Evolutionary conservation across 1,140 invertebrate genomes (phyloP).

Genomic region (Magallana ariakensis): DNA sequence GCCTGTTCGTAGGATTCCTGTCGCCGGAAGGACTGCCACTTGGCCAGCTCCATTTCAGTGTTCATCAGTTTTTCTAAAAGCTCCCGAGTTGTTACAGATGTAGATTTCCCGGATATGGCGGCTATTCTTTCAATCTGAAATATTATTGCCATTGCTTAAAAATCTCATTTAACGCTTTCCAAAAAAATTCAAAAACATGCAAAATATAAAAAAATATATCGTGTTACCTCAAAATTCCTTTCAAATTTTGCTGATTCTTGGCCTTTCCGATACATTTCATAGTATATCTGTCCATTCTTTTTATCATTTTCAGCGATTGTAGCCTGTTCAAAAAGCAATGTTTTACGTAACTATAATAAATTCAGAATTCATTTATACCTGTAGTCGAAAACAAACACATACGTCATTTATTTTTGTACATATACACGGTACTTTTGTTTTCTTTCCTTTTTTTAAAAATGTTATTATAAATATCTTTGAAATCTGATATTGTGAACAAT

Average conservation of each 20-base stretch:
- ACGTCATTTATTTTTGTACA: no score
- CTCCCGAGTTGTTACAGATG: conserved; percentile 64
- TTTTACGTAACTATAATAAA: no score
- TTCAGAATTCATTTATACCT: no score
- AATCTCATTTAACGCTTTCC: no score
- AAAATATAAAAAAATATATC: not conserved
- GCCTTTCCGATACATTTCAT: conserved; percentile 75
- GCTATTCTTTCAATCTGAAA: conserved; percentile 66
- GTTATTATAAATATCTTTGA: no score
- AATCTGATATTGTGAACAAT: no score
- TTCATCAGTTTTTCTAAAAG: conserved; percentile 64
- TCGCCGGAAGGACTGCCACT: conserved; percentile 72
- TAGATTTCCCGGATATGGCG: conserved; percentile 21
- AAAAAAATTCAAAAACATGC: no score
- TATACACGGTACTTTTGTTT: no score
- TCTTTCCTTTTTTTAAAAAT: no score
- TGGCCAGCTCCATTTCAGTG: conserved; percentile 72
- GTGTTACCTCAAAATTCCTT: conserved; percentile 71
- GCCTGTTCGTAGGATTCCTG: conserved; percentile 69
- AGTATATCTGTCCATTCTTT: conserved; percentile 66
- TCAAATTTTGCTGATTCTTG: conserved; percentile 72
- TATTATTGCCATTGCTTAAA: not conserved
- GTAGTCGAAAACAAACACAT: no score
- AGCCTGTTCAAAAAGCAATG: conserved; percentile 50
- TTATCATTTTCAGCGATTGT: conserved; percentile 61